Conservation (phyloP, 2,888 invertebrate species). For the Atherix ibis region DNA sequence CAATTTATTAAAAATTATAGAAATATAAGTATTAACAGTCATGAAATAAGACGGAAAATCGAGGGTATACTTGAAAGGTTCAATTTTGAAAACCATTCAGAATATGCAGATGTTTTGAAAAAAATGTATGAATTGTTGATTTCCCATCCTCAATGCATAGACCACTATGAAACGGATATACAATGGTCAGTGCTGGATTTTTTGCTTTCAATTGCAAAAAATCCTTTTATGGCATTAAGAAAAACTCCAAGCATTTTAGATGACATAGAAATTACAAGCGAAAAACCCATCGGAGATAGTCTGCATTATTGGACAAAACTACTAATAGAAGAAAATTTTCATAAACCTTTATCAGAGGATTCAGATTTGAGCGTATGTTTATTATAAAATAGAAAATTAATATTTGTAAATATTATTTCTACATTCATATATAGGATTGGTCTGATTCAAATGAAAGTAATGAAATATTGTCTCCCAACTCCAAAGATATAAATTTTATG, state of each 20-base stretch:
- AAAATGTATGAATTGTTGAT: constrained; percentile 24
- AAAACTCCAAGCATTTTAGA: constrained; percentile 14
- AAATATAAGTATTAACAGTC: constrained; percentile 32
- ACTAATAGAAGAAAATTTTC: constrained; percentile 7
- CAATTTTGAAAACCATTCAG: constrained; percentile 32
- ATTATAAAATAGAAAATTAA: neutral
- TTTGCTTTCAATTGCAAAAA: constrained; percentile 29
- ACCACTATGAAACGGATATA: constrained; percentile 29
- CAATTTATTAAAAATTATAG: constrained; percentile 34
- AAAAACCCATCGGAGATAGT: constrained; percentile 13
- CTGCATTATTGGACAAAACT: constrained; percentile 5
- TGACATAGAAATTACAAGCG: constrained; percentile 8
- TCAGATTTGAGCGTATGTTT: constrained; percentile 23
- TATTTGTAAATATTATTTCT: neutral
- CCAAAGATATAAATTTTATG: no score
- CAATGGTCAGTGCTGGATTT: constrained; percentile 36
- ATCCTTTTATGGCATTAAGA: constrained; percentile 23
- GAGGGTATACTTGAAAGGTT: constrained; percentile 34
- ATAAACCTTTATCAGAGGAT: no score
- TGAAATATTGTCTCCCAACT: no score
- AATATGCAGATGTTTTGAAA: constrained; percentile 30
- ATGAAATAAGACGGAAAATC: constrained; percentile 32
- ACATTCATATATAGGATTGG: no score
- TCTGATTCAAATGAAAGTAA: constrained; percentile 18
- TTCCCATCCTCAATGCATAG: constrained; percentile 19